Base-by-base conservation (phyloP, 1,140 invertebrate species). In the Bursaphelenchus mucronatus region DNA sequence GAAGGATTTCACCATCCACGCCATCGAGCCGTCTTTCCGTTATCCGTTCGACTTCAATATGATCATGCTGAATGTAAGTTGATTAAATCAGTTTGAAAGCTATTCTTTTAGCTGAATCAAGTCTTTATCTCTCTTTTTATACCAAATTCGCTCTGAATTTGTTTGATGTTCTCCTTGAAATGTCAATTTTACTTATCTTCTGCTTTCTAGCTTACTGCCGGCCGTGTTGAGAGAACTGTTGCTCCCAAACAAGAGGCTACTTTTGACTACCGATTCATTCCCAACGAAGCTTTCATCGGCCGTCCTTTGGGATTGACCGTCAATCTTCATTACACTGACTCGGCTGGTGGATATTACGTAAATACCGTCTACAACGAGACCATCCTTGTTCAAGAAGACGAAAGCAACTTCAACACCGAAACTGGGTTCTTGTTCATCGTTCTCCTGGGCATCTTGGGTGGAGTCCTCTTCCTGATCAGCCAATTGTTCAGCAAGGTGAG, bases 281-380 rank as follows among this genome's bases (percentile, higher is more conserved):
- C 94, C 21, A 90, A 90, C 70, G 95, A 98, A 81, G 87, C 89
- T 55, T 97, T 95, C 81, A 91, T 92, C 81, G 90, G 92, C 64
- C 86, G 95, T 72, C 94, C 94, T 8, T 95, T 98, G 81, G 94
- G 94, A 39, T 85, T 98, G 0, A 90, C 90, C 74, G 88, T 98
- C 72, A 93, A 94, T 70, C 83, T 98, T 4, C 89, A 89, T 73
- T 99, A 98, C 83, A 89, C 88, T 82, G 93, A 97, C 86, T 82
- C 70, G 21, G 84, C 83, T 76, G 88, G 88, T 45, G 84, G 86
- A 54, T 82, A 85, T 53, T 92, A 86, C 81, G 86, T 87, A 76
- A 92, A 94, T 84, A 90, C 94, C 66, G 91, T 98, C 0, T 99
- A 92, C 86, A 99, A 99, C 83, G 91, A 97, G 84, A 98, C 95